Evolutionary conservation across 2,888 invertebrate species (phyloP).

Genomic region (Automeris io): DNA sequence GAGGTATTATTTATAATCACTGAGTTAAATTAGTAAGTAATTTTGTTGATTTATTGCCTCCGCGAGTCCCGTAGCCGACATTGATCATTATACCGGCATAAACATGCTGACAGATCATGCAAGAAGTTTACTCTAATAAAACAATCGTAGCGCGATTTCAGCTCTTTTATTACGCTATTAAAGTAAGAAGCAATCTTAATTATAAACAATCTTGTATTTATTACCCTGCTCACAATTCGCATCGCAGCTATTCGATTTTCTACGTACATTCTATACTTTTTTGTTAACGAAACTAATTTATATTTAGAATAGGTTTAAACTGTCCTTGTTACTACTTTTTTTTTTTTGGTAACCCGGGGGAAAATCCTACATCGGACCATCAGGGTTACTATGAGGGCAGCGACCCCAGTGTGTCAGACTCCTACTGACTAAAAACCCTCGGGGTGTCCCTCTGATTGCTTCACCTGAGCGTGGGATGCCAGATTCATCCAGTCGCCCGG

Average conservation of each 20-base stretch:
- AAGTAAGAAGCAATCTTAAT: slow-evolving; percentile 54
- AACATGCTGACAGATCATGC: slow-evolving; percentile 19
- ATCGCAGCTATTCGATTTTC: slow-evolving; percentile 7
- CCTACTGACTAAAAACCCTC: no score
- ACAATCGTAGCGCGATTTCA: slow-evolving; percentile 46
- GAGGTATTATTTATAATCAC: no score
- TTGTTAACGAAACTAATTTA: no score
- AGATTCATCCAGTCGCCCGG: no score
- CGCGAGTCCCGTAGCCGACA: slow-evolving; percentile 6
- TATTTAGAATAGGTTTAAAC: no score
- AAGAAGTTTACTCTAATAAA: slow-evolving; percentile 31
- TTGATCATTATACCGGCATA: slow-evolving; percentile 12
- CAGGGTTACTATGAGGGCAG: no score
- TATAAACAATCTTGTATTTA: slow-evolving; percentile 59
- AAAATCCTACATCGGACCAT: no score
- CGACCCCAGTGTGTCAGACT: no score
- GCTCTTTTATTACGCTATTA: slow-evolving; percentile 58
- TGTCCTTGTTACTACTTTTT: no score
- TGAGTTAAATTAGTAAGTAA: slow-evolving; percentile 2
- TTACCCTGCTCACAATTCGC: slow-evolving; percentile 35
- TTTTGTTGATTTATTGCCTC: slow-evolving; percentile 7
- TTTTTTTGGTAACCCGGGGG: no score
- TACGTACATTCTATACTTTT: not conserved
- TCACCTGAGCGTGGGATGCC: no score
- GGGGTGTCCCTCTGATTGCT: no score